Evolutionary conservation across 1,140 invertebrate species (phyloP), one percentile per base, ranked within the genome.

Genomic region (Drosophila takahashii): DNA sequence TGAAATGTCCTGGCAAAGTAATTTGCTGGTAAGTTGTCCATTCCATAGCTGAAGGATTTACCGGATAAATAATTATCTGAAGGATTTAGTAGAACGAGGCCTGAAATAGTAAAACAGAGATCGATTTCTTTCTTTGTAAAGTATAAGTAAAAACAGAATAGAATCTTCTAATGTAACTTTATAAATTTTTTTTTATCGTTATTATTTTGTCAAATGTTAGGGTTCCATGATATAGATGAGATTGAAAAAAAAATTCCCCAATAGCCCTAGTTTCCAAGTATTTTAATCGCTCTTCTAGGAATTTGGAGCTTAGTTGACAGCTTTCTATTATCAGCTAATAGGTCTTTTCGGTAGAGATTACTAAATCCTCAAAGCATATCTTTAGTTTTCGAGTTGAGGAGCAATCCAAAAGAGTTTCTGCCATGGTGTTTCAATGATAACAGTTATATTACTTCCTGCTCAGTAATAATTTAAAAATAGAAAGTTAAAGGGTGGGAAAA

Each of bases 1-100:
- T 91, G 0, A 91, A 91, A 64, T 91, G 90, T 59, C 90, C 90
- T 1, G 90, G 79, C 71, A 91, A 90, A 62, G 79, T 91, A 8
- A 51, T 91, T 22, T 91, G 90, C 56, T 91, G 90, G 90, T 91
- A 87, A 90, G 90, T 18, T 11, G 4, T 10, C 16, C 29, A 8
- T 29, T 7, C 27, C 2, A 29, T 7, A 29, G 3, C 9, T 32
- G 9, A 9, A 9, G 29, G 1, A 32, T 29, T 5, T 9, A 32
- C 29, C 9, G 9, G 8, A 9, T 7, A n/a, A 39, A 22, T 22
- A 22, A 22, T 22, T 22, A 22, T 22, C 3, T 22, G 1, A 22
- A 22, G 1, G 22, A 22, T 22, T 22, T 22, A 22, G 22, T 22
- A 22, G 22, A 22, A 22, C 22, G 22, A 22, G 22, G 22, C 22